phyloP scores from a whole-genome alignment of 1,140 invertebrate species.

The Drosophila elegans region DNA sequence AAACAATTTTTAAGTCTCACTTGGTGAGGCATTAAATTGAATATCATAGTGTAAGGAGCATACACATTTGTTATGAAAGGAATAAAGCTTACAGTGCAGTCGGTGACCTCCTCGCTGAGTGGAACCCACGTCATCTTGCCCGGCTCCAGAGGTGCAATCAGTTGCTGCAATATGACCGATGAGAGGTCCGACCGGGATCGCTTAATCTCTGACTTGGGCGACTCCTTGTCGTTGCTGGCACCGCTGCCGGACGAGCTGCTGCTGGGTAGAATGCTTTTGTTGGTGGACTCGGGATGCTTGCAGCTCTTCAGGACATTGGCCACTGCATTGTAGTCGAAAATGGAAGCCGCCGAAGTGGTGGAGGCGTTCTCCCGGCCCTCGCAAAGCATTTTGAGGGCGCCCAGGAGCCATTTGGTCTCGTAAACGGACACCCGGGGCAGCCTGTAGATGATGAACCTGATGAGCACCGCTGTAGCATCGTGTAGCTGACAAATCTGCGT shows the following conservation, averaged over 20 bases:
- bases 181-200: slow-evolving; percentile 88
- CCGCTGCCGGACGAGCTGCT: slow-evolving; percentile 58
- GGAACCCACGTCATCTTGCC: slow-evolving; percentile 83
- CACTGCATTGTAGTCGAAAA: slow-evolving; percentile 76
- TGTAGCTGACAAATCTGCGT: slow-evolving; percentile 86
- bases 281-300: slow-evolving; percentile 72
- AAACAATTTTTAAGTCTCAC: too few relatives aligned
- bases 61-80: background rate
- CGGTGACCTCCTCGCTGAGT: slow-evolving; percentile 76
- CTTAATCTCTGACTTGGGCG: slow-evolving; percentile 86
- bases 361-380: slow-evolving; percentile 55
- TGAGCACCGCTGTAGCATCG: slow-evolving; percentile 76
- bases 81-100: slow-evolving; percentile 70
- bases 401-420: slow-evolving; percentile 80
- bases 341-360: slow-evolving; percentile 14
- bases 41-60: too few relatives aligned
- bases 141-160: slow-evolving; percentile 87
- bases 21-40: too few relatives aligned
- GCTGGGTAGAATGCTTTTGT: slow-evolving; percentile 61
- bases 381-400: slow-evolving; percentile 78
- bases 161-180: slow-evolving; percentile 88
- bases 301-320: slow-evolving; percentile 67
- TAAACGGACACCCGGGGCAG: slow-evolving; percentile 72
- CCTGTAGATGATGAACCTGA: slow-evolving; percentile 77
- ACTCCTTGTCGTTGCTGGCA: slow-evolving; percentile 86